These are phyloP conservation scores for Pachypanchax playfairii DNA, from an alignment of 2,113 vertebrate genomes.

Conservation along the genomic window DNA sequence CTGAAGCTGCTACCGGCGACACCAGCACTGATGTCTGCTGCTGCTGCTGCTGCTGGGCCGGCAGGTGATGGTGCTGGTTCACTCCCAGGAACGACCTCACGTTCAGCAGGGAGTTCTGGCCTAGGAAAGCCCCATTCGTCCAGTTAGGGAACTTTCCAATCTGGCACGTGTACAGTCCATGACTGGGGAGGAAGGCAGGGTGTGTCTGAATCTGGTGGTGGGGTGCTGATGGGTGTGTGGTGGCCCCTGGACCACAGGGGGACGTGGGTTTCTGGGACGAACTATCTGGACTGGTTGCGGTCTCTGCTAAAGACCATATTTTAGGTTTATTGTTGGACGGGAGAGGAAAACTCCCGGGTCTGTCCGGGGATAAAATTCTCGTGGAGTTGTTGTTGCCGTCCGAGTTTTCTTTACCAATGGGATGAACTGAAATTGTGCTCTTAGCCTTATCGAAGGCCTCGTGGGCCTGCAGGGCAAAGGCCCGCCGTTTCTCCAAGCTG, in stretches of 20 bases:
- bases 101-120: conserved; percentile 94
- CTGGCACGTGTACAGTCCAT: conserved; percentile 99
- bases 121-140: conserved; percentile 96
- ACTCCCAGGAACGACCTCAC: conserved; percentile 95
- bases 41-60: conserved; percentile 78
- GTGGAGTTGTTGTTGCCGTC: conserved; percentile 85
- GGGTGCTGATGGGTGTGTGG: conserved; percentile 78
- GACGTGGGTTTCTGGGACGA: conserved; percentile 86
- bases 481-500: conserved; percentile 81
- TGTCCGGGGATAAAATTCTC: conserved; percentile 83
- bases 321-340: conserved; percentile 93
- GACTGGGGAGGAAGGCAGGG: conserved; percentile 95
- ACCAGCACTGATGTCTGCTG: conserved; percentile 82
- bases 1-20: conserved; percentile 81
- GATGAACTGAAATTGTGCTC: conserved; percentile 78
- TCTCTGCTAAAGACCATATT: conserved; percentile 99
- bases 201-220: conserved; percentile 87
- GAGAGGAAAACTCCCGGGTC: conserved; percentile 84
- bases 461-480: conserved; percentile 81
- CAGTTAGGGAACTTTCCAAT: conserved; percentile 99
- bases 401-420: conserved; percentile 81
- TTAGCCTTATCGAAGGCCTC: conserved; percentile 87
- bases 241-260: conserved; percentile 80
- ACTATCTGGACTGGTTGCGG: conserved; percentile 93
- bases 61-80: conserved; percentile 86